These are phyloP conservation scores for Hydropotes inermis DNA, from an alignment of 2,113 vertebrate species.

Conservation along the genomic window DNA sequence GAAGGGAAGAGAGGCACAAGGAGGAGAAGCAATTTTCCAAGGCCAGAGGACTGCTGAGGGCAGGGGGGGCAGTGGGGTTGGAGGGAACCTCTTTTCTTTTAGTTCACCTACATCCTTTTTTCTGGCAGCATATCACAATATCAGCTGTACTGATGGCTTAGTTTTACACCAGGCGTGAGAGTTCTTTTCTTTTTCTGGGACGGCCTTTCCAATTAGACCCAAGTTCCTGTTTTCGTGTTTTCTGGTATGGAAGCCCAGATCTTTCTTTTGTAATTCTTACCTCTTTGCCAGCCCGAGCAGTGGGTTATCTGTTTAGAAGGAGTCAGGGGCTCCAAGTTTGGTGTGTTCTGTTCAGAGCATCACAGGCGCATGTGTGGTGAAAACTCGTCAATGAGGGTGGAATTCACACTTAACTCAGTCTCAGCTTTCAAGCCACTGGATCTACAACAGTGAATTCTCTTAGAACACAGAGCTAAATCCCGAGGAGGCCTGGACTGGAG, in stretches of 20 bases:
- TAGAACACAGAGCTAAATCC: background rate
- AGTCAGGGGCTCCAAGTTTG: background rate
- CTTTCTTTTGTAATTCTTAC: constrained; percentile 14
- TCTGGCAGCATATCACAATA: background rate
- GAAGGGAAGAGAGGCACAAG: background rate
- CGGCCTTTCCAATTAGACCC: background rate
- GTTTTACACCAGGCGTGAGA: background rate
- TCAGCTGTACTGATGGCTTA: background rate
- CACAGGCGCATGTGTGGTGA: accelerated
- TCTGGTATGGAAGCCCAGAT: background rate
- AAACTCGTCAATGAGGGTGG: background rate
- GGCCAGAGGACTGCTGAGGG: background rate
- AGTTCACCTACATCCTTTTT: background rate
- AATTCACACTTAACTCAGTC: background rate
- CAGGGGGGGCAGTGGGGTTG: background rate
- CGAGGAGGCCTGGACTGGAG: background rate
- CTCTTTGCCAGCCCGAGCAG: background rate
- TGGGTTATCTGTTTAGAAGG: background rate
- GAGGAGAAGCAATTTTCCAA: background rate
- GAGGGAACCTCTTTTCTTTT: background rate
- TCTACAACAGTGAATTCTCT: background rate
- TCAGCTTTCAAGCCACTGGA: background rate
- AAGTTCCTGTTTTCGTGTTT: background rate
- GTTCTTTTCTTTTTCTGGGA: background rate
- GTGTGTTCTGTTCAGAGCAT: background rate